Evolutionary conservation across 2,797 vertebrate species (phyloP), one percentile per base, ranked within the genome.

Genomic region (Mus caroli): DNA sequence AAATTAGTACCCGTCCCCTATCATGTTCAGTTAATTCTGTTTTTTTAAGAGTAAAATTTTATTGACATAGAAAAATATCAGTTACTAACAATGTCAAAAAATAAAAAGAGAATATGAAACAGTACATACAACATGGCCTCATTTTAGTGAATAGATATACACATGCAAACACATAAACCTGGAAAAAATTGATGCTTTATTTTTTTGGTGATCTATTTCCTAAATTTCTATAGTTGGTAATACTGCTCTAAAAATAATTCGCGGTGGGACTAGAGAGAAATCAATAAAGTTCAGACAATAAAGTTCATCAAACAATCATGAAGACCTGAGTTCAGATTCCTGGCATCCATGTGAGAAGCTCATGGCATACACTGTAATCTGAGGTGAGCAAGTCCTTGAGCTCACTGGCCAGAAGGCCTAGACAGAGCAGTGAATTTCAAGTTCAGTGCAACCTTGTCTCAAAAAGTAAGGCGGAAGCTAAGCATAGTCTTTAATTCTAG

Each of bases 51-150:
- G 58, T 88, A 92, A 92, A 93, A 96, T 80, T 96, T 96, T 94
- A 96, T 79, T 97, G 89, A 96, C 58, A 84, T 19, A 24, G 13
- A 83, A 96, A 96, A 43, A 90, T 37, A 43, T 75, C 62, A 94
- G 94, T 83, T 93, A 87, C 95, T 91, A 90, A 96, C 76, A 92
- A 90, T n/a, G 24, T 50, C 56, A 92, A 64, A 64, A 94, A n/a
- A n/a, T 64, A 90, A 54, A 69, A 90, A 37, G 77, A 94, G 67
- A 62, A 91, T 92, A 95, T 4, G 92, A 94, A 96, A 95, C 26
- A 92, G 46, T 87, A 96, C 43, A 89, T 62, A 94, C 1, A 93
- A 54, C 24, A 78, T 54, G 64, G 86, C 15, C 22, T 4, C 62
- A 92, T 88, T 92, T 88, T 83, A 91, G 60, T 22, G 71, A 79